Evolutionary conservation across 1,140 invertebrate species (phyloP).

Genomic region (Cyphomyrmex costatus): DNA sequence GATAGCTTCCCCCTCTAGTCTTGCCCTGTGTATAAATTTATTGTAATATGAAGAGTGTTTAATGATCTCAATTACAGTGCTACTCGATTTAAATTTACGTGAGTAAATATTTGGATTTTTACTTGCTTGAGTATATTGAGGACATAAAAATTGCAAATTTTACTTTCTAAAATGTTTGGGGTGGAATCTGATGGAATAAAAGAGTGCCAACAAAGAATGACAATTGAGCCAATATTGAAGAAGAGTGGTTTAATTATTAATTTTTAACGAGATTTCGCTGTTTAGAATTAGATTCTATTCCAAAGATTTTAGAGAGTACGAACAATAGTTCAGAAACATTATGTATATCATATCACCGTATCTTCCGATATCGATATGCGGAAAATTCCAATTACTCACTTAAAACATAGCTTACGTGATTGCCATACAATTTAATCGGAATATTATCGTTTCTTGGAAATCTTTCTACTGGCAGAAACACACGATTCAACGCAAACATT

Average conservation of each 20-base stretch:
- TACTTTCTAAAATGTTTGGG: too few relatives aligned
- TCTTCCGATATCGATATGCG: not conserved
- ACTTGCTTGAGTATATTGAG: not conserved
- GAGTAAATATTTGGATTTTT: constrained; percentile 2
- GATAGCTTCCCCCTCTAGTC: constrained; percentile 9
- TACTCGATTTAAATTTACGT: constrained; percentile 2
- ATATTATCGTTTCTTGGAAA: not conserved
- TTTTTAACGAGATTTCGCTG: too few relatives aligned
- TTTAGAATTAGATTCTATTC: too few relatives aligned
- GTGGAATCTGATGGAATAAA: too few relatives aligned
- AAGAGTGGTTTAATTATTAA: too few relatives aligned
- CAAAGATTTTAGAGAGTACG: too few relatives aligned
- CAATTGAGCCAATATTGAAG: too few relatives aligned
- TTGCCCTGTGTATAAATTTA: constrained; percentile 29
- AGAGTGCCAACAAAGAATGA: too few relatives aligned
- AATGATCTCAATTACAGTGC: constrained; percentile 11
- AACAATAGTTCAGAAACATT: not conserved
- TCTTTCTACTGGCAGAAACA: not conserved
- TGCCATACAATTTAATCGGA: constrained; percentile 7
- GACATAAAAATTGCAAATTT: not conserved
- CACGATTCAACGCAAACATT: not conserved
- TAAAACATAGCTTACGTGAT: not conserved
- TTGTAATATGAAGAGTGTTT: constrained; percentile 21
- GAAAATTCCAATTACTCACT: constrained; percentile 1
- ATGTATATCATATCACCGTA: not conserved